These are phyloP conservation scores for Eufriesea mexicana DNA, from an alignment of 1,140 invertebrate genomes.

Conservation along the genomic window DNA sequence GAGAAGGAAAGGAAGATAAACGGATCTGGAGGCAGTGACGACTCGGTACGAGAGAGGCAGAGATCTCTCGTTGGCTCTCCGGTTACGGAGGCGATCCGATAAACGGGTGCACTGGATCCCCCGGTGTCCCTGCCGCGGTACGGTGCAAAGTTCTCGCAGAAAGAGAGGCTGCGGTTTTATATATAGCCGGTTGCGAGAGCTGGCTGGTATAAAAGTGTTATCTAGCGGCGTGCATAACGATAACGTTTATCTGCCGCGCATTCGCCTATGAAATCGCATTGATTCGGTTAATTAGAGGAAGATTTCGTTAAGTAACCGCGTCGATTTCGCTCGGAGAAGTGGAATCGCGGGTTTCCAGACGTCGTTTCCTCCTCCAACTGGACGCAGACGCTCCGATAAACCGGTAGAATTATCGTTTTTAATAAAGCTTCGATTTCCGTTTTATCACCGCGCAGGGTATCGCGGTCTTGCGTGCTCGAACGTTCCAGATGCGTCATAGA, in stretches of 20 bases:
- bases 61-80: not conserved
- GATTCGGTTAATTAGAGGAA: slow-evolving; percentile 41
- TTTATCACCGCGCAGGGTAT: not conserved
- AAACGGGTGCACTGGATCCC: slow-evolving; percentile 42
- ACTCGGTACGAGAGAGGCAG: not conserved
- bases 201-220: slow-evolving; percentile 26
- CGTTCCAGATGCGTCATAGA: not conserved
- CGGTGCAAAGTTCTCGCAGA: slow-evolving; percentile 30
- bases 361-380: not conserved
- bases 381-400: not conserved
- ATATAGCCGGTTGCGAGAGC: slow-evolving; percentile 32
- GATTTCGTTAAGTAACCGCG: not conserved
- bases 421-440: not conserved
- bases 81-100: slow-evolving; percentile 6
- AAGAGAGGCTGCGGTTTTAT: slow-evolving; percentile 19
- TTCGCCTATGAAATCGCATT: slow-evolving; percentile 1
- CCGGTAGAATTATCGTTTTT: not conserved
- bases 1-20: not conserved
- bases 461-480: not conserved
- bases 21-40: too few species aligned
- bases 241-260: slow-evolving; percentile 47
- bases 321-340: not conserved
- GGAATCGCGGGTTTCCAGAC: not conserved
- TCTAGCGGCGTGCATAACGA: slow-evolving; percentile 1
- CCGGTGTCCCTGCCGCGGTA: not conserved